These are phyloP conservation scores for Xylota sylvarum DNA, from an alignment of 2,888 invertebrate genomes.

Conservation along the genomic window DNA sequence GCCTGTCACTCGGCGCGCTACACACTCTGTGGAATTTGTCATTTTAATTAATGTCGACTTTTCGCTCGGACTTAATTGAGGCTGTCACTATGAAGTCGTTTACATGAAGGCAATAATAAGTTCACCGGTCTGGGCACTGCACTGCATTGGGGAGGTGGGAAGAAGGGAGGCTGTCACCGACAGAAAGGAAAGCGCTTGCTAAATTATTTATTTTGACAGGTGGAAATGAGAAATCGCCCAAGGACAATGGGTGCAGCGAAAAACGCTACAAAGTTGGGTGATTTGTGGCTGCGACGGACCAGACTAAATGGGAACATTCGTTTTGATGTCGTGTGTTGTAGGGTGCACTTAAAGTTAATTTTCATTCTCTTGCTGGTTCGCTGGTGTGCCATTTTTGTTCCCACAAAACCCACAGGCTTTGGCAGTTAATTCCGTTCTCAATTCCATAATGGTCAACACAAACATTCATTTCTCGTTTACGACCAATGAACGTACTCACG, in stretches of 20 bases:
- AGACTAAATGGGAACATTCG: not conserved
- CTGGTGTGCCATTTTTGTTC: not conserved
- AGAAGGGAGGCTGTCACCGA: conserved; percentile 36
- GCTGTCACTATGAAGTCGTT: conserved; percentile 75
- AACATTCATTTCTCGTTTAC: conserved; percentile 31
- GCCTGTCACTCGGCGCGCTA: conserved; percentile 68
- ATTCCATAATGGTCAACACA: conserved; percentile 11
- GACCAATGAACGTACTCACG: conserved; percentile 34
- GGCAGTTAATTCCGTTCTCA: conserved; percentile 23
- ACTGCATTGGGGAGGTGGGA: not conserved
- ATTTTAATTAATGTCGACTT: conserved; percentile 76
- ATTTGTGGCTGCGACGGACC: conserved; percentile 22
- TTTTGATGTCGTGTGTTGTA: not conserved
- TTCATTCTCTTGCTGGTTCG: not conserved
- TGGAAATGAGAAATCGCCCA: conserved; percentile 61
- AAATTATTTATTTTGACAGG: conserved; percentile 71
- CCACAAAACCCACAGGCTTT: not conserved
- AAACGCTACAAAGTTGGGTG: conserved; percentile 35
- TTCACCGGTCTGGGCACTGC: conserved; percentile 16
- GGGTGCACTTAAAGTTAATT: not conserved
- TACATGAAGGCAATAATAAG: conserved; percentile 74
- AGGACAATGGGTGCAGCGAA: conserved; percentile 51
- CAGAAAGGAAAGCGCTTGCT: conserved; percentile 51
- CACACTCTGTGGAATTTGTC: conserved; percentile 73
- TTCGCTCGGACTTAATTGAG: conserved; percentile 75